Evolutionary conservation across 1,140 invertebrate genomes (phyloP).

Genomic region (Elymnias hypermnestra): DNA sequence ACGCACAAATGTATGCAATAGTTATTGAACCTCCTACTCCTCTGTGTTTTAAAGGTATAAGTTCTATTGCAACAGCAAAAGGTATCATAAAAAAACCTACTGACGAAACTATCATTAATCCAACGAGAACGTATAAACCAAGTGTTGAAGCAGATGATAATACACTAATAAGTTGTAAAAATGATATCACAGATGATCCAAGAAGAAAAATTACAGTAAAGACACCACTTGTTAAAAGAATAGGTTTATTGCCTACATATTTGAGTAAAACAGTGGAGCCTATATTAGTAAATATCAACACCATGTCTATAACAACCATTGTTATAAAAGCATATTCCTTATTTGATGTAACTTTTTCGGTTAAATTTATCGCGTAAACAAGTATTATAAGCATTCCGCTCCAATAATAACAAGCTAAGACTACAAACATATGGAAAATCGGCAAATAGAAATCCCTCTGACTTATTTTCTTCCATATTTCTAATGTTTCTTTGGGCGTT

Average conservation of each 20-base stretch:
- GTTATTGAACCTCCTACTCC: conserved; percentile 8
- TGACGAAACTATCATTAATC: conserved; percentile 12
- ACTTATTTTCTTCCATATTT: conserved; percentile 7
- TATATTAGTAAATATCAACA: conserved; percentile 6
- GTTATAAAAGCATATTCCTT: conserved; percentile 13
- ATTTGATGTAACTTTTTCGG: conserved; percentile 13
- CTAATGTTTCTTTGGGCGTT: neutral
- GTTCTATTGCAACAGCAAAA: conserved; percentile 11
- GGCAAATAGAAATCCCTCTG: conserved; percentile 15
- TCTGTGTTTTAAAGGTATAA: conserved; percentile 17
- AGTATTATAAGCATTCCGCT: conserved; percentile 17
- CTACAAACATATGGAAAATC: conserved; percentile 13
- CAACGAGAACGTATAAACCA: conserved; percentile 13
- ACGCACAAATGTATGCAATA: too few species aligned
- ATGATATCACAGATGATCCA: neutral
- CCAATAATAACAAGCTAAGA: conserved; percentile 14
- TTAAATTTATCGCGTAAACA: conserved; percentile 15
- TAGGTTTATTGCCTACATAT: conserved; percentile 17
- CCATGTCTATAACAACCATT: conserved; percentile 14
- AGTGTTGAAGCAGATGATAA: conserved; percentile 1
- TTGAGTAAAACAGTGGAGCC: conserved; percentile 9
- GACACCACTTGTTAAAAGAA: conserved; percentile 12
- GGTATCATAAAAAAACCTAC: conserved; percentile 11
- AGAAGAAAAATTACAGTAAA: neutral
- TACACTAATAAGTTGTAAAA: neutral